Evolutionary conservation across 2,113 vertebrate genomes (phyloP).

Genomic region (Microtus richardsoni): DNA sequence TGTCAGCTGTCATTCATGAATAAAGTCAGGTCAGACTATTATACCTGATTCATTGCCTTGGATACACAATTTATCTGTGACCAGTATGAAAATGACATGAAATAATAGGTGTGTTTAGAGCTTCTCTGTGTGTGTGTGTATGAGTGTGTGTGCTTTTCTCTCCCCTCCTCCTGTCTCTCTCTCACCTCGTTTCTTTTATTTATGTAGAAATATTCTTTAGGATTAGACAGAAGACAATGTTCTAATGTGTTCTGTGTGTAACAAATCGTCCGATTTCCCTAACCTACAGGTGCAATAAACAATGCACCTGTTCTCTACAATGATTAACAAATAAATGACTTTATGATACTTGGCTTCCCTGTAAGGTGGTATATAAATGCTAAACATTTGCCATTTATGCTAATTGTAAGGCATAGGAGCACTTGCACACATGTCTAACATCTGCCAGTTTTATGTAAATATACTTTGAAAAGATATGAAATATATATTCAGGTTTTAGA

Average conservation of each 20-base stretch:
- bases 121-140: not conserved
- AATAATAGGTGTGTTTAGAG: not conserved
- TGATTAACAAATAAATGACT: slow-evolving; percentile 60
- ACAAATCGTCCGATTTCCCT: not conserved
- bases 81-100: not conserved
- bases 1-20: not conserved
- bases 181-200: not conserved
- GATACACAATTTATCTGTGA: not conserved
- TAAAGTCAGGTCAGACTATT: not conserved
- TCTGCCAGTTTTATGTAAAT: slow-evolving; percentile 33
- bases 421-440: slow-evolving; percentile 21
- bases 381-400: slow-evolving; percentile 43
- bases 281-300: not conserved
- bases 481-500: slow-evolving; percentile 51
- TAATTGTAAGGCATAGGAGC: slow-evolving; percentile 21
- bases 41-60: not conserved
- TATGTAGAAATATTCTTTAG: not conserved
- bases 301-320: slow-evolving; percentile 43
- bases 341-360: slow-evolving; percentile 35
- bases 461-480: slow-evolving; percentile 59
- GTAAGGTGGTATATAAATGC: slow-evolving; percentile 47
- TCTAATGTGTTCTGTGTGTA: not conserved
- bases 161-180: not conserved
- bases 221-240: not conserved
- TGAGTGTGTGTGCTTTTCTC: not conserved